phyloP scores from a whole-genome alignment of 30 jellyfish, hydroid and myxozoan genomes.

The Aurelia aurita complex sp. Pacific region DNA sequence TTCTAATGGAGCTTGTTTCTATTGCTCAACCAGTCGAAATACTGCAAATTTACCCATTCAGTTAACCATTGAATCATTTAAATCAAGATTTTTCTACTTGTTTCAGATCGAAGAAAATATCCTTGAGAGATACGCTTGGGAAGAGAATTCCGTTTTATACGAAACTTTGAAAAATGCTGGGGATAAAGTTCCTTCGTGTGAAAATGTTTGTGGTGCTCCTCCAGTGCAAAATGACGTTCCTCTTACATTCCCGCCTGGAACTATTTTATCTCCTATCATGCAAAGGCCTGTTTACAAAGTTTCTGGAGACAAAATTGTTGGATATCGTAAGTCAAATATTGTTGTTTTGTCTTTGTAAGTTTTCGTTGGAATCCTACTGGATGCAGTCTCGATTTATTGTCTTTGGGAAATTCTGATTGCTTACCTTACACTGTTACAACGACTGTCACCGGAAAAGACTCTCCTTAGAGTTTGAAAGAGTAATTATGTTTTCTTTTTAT shows the following conservation, averaged over 20 bases:
- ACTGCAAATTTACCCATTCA: not conserved
- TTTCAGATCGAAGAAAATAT: conserved; percentile 89
- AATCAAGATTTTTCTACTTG: not conserved
- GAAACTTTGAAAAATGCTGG: conserved; percentile 57
- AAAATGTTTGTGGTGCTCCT: conserved; percentile 41
- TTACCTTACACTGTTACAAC: too few species aligned
- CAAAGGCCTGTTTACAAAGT: conserved; percentile 24
- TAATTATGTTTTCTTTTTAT: too few species aligned
- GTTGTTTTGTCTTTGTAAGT: too few species aligned
- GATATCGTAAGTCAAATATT: conserved; percentile 26
- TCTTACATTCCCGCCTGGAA: not conserved
- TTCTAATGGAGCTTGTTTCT: not conserved
- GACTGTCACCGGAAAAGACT: too few species aligned
- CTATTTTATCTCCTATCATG: conserved; percentile 19
- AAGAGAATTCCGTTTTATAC: conserved; percentile 74
- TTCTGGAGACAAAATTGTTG: conserved; percentile 58
- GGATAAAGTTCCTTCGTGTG: conserved; percentile 66
- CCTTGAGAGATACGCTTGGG: conserved; percentile 92
- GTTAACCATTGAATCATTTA: too few species aligned
- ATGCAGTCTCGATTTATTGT: too few species aligned
- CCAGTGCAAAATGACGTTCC: conserved; percentile 21
- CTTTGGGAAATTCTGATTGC: too few species aligned
- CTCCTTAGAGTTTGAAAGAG: too few species aligned
- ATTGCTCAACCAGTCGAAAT: not conserved
- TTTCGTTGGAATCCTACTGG: too few species aligned